These are phyloP conservation scores for Microcaecilia unicolor DNA, from an alignment of 2,797 vertebrate genomes.

Conservation along the genomic window DNA sequence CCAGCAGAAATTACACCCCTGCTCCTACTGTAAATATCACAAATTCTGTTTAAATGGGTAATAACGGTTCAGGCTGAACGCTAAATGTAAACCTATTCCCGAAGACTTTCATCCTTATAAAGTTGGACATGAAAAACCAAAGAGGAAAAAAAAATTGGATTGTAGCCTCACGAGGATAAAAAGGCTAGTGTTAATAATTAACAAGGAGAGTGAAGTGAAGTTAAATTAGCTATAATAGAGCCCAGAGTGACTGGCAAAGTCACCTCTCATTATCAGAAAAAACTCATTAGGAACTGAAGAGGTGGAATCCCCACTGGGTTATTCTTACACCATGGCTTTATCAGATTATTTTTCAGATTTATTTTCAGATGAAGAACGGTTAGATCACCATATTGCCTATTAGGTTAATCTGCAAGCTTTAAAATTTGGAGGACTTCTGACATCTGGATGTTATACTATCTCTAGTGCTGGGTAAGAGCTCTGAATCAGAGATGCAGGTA, in stretches of 20 bases:
- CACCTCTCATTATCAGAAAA: slow-evolving; percentile 70
- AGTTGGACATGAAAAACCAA: slow-evolving; percentile 34
- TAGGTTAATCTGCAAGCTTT: slow-evolving; percentile 54
- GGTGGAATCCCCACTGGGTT: slow-evolving; percentile 65
- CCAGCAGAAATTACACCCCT: slow-evolving; percentile 20
- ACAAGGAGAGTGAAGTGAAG: slow-evolving; percentile 77
- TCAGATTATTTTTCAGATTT: slow-evolving; percentile 59
- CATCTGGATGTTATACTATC: slow-evolving; percentile 36
- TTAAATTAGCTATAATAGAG: slow-evolving; percentile 90
- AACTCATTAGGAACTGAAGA: slow-evolving; percentile 72
- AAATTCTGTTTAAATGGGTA: slow-evolving; percentile 30
- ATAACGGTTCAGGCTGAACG: slow-evolving; percentile 34
- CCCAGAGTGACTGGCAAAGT: slow-evolving; percentile 77
- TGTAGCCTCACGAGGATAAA: slow-evolving; percentile 76
- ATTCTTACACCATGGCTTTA: slow-evolving; percentile 46
- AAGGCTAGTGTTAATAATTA: slow-evolving; percentile 96
- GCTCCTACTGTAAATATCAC: slow-evolving; percentile 40
- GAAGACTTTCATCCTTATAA: slow-evolving; percentile 39
- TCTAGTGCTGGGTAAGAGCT: slow-evolving; percentile 40
- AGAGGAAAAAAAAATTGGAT: slow-evolving; percentile 53
- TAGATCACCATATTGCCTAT: slow-evolving; percentile 53
- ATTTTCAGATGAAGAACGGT: slow-evolving; percentile 50
- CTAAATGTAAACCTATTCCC: slow-evolving; percentile 44
- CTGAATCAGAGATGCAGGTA: slow-evolving; percentile 17
- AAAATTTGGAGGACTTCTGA: slow-evolving; percentile 42